Evolutionary conservation across 1,140 invertebrate species (phyloP), one percentile per base, ranked within the genome.

Genomic region (Drosophila grimshawi): DNA sequence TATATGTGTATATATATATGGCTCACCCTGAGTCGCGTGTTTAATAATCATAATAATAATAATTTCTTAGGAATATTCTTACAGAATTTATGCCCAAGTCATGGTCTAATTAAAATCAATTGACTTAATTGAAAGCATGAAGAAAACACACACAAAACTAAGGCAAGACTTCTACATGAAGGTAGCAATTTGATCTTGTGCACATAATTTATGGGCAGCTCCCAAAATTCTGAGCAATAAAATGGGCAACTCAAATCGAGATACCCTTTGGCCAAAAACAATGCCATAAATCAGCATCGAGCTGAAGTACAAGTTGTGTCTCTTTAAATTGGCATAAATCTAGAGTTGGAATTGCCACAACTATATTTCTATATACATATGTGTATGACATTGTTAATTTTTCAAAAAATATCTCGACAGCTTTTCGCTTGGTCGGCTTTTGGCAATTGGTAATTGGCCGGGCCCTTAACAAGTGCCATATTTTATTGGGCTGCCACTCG

Each of bases 71-170:
- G 81, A 88, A 89, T 80, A 78, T 88, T 80, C 78, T 67, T 80
- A 80, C 73, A 61, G 63, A 67, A 66, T 72, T 51, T 77, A 64
- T 68, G 39, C 39, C 67, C 73, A 86, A 86, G 81, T 86, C 85
- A 80, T 89, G 85, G 85, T 89, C 85, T 89, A 89, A 89, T 89
- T 89, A 89, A 89, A 89, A 85, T 89, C 85, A 89, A 89, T 89
- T 89, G 85, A 65, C 86, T 89, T 89, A 89, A 89, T 89, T 89
- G 85, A 85, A 89, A 89, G 85, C 76, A 83, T 78, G 19, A 19
- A 19, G 19, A 19, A 19, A 88, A 83, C 72, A 88, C 66, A 83
- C 2, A 53, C 43, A 60, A 57, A 55, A 61, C 63, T 46, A 7
- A 2, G 39, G 37, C 35, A 60, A 35, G 49, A 78, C 76, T 76